Evolutionary conservation across 2,113 vertebrate species (phyloP).

Genomic region (Corythornis vintsioides): DNA sequence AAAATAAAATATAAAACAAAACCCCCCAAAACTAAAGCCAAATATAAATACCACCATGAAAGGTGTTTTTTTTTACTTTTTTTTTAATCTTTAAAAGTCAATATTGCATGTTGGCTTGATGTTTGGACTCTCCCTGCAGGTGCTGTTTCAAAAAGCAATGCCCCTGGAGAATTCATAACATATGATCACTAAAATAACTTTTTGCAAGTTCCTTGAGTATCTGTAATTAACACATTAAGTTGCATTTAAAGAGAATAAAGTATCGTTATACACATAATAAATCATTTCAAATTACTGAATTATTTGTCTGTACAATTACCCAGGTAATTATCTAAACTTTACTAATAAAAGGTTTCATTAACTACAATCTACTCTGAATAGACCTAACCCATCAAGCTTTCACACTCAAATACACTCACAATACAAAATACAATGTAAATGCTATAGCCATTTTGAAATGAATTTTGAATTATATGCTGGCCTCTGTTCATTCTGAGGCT

Average conservation of each 20-base stretch:
- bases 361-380: slow-evolving; percentile 8
- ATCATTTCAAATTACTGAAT: slow-evolving; percentile 73
- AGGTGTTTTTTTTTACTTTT: accelerated
- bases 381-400: neutral
- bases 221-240: slow-evolving; percentile 74
- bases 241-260: slow-evolving; percentile 73
- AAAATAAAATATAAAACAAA: neutral
- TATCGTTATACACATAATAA: slow-evolving; percentile 73
- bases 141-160: slow-evolving; percentile 26
- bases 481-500: neutral
- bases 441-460: neutral
- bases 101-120: neutral
- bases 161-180: slow-evolving; percentile 71
- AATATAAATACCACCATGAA: neutral
- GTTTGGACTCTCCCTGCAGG: slow-evolving; percentile 15
- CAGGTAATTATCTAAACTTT: slow-evolving; percentile 75
- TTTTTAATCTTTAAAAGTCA: neutral
- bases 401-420: neutral
- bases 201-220: slow-evolving; percentile 62
- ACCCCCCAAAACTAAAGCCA: too few relatives aligned
- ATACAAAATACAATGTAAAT: neutral
- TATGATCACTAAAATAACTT: slow-evolving; percentile 61
- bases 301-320: slow-evolving; percentile 76
- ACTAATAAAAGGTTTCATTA: slow-evolving; percentile 73
- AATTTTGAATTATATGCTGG: neutral